Evolutionary conservation across 2,888 invertebrate species (phyloP), one percentile per base, ranked within the genome.

Genomic region (Marronus borbonicus): DNA sequence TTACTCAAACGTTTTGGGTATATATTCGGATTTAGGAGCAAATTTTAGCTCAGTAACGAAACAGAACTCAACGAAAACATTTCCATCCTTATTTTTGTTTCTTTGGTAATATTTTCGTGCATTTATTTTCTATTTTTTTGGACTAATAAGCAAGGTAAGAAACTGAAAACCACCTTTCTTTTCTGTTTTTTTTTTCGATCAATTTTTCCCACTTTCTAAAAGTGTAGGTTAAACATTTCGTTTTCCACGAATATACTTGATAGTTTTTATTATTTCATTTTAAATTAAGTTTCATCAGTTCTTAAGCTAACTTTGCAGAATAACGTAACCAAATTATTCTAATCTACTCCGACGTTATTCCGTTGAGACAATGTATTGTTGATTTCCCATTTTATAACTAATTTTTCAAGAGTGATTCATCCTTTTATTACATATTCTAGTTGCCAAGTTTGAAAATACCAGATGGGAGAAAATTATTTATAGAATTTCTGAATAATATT

Each of bases 61-160:
- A 28, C 39, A 49, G 24, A 70, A 60, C n/a, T 65, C 69, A 70
- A 77, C 55, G 77, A 77, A 72, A 36, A 70, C 69, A 44, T 66
- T 65, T 44, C 28, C 12, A 55, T 76, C 58, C 14, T 55, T 66
- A 50, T 65, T 68, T 68, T 76, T 58, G 36, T 20, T 52, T 49
- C 28, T 72, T 68, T 70, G 17, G 50, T 28, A 17, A 44, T 8
- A 58, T 58, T 58, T 14, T 74, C 65, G 50, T 50, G 68, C 68
- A 49, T 68, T 68, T 68, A 50, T 72, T 69, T 58, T 39, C 55
- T 44, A 5, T 58, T 72, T 70, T 20, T 44, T 72, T 77, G 49
- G 64, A 77, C 64, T 31, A 68, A 77, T 12, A 60, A 31, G 7
- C 77, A 72, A 64, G 64, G 64, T 72, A 77, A 50, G 74, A 8